phyloP scores from a whole-genome alignment of 2,888 invertebrate genomes.

The Celastrina argiolus region DNA sequence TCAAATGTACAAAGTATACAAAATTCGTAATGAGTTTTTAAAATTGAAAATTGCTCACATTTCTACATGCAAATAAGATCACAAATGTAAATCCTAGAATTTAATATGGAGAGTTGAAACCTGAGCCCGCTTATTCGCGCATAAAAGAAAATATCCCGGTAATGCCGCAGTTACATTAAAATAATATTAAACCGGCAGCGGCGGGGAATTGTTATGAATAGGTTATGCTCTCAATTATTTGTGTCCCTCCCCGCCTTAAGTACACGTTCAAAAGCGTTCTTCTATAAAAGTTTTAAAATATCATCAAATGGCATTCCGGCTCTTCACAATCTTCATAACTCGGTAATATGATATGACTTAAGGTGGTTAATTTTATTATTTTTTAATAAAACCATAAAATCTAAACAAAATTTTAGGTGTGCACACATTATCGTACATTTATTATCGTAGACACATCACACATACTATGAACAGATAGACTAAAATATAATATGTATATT shows the following conservation, averaged over 20 bases:
- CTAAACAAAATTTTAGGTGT: no score
- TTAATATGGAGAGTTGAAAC: background rate
- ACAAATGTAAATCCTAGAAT: background rate
- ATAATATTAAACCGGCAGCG: conserved; percentile 6
- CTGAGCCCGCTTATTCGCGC: conserved; percentile 10
- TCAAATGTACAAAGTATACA: no score
- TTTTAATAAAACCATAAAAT: no score
- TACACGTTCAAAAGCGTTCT: conserved; percentile 10
- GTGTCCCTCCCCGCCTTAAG: conserved; percentile 1
- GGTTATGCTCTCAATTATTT: conserved; percentile 16
- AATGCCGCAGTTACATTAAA: conserved; percentile 18
- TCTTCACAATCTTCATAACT: background rate
- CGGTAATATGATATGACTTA: background rate
- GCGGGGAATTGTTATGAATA: conserved; percentile 17
- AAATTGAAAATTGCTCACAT: background rate
- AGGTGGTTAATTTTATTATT: no score
- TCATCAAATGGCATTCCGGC: background rate
- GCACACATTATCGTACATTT: no score
- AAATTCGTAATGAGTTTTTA: background rate
- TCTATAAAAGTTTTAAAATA: conserved; percentile 17
- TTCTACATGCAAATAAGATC: background rate
- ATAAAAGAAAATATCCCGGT: conserved; percentile 4
- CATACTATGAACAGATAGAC: background rate
- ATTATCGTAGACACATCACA: no score
- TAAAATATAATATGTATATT: background rate